Percentiles rank a stretch among this genome's conserved stretches.
Evolutionary conservation across 35 echinoderm and acorn worm species (phyloP).

Genomic region (Anneissia japonica): DNA sequence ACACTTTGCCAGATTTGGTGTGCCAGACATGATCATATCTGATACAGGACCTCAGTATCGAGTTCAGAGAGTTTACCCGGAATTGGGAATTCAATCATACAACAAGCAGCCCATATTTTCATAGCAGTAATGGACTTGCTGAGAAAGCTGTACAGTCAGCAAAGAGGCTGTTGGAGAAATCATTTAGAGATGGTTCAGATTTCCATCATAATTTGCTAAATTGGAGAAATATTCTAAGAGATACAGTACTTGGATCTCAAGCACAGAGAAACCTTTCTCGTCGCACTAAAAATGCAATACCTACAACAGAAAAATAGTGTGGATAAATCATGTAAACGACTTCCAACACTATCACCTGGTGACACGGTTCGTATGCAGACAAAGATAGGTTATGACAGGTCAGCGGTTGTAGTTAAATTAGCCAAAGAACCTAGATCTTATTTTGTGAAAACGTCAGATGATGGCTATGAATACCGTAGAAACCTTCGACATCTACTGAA

Average conservation of each 20-base stretch:
- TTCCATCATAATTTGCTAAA: conserved; percentile 8
- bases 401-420: too few relatives aligned
- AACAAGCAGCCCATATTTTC: not conserved
- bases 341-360: too few relatives aligned
- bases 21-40: conserved; percentile 3
- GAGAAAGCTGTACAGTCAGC: conserved; percentile 14
- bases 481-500: too few relatives aligned
- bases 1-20: conserved; percentile 15
- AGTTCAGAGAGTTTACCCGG: conserved; percentile 38
- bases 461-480: too few relatives aligned
- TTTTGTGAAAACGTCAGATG: too few relatives aligned
- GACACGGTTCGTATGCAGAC: too few relatives aligned
- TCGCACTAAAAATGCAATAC: not conserved
- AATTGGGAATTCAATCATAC: conserved; percentile 38
- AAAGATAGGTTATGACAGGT: too few relatives aligned
- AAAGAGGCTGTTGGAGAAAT: conserved; percentile 10
- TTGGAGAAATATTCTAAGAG: not conserved
- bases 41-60: conserved; percentile 13
- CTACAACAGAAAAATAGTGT: too few relatives aligned
- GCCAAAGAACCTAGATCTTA: too few relatives aligned
- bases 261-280: conserved; percentile 10
- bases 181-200: conserved; percentile 18
- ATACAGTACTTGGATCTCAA: not conserved
- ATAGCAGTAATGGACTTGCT: conserved; percentile 4
- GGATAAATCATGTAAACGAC: too few relatives aligned